Evolutionary conservation across 2,888 invertebrate genomes (phyloP).

Genomic region (Argynnis bischoffii): DNA sequence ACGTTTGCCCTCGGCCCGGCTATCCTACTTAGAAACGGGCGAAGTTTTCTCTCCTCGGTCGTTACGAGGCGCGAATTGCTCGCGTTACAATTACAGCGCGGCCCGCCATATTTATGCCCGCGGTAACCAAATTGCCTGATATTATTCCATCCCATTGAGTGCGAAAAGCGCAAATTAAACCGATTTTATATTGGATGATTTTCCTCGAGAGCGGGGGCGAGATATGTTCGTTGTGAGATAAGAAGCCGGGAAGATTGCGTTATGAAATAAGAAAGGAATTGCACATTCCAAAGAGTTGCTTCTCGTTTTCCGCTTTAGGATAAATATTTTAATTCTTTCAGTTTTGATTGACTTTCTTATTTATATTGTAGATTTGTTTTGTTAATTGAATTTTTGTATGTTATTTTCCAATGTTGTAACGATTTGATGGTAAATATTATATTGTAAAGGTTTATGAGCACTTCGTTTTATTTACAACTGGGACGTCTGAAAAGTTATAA

Average conservation of each 20-base stretch:
- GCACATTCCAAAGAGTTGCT: slow-evolving; percentile 74
- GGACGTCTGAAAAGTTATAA: too few species aligned
- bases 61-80: slow-evolving; percentile 81
- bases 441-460: too few species aligned
- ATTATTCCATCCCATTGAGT: slow-evolving; percentile 83
- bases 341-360: slow-evolving; percentile 50
- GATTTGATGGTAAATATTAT: too few species aligned
- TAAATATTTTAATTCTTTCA: slow-evolving; percentile 55
- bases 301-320: slow-evolving; percentile 57
- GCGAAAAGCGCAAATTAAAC: slow-evolving; percentile 83
- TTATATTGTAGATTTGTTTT: slow-evolving; percentile 25
- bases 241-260: slow-evolving; percentile 79
- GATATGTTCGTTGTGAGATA: slow-evolving; percentile 80
- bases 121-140: slow-evolving; percentile 83
- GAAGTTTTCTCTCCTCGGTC: slow-evolving; percentile 77
- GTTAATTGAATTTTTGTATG: slow-evolving; percentile 14
- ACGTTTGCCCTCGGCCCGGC: slow-evolving; percentile 46
- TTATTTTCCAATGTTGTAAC: slow-evolving; percentile 21
- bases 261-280: slow-evolving; percentile 81
- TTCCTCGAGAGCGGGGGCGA: slow-evolving; percentile 77
- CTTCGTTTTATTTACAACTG: too few species aligned
- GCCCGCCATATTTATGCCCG: slow-evolving; percentile 81
- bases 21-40: slow-evolving; percentile 69
- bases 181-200: slow-evolving; percentile 83
- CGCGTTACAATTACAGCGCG: slow-evolving; percentile 80